Evolutionary conservation across 2,113 vertebrate genomes (phyloP).

Genomic region (Nipponia nippon): DNA sequence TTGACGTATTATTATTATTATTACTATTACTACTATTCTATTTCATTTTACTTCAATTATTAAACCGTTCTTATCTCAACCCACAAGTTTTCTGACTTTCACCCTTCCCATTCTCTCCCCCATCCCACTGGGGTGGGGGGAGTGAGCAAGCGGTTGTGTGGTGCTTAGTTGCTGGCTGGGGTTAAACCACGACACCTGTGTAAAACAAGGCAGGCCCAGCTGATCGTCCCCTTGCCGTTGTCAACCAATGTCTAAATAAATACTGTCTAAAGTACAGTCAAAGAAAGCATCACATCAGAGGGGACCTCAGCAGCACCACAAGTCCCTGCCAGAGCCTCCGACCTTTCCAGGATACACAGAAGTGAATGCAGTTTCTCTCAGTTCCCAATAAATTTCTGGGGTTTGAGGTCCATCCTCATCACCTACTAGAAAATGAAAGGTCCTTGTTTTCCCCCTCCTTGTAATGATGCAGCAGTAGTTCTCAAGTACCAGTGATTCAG

Average conservation of each 20-base stretch:
- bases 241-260: neutral
- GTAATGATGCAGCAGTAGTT: neutral
- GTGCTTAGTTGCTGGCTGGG: too few relatives aligned
- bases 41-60: too few relatives aligned
- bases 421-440: neutral
- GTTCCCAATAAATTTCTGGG: neutral
- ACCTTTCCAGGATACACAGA: neutral
- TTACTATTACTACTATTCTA: too few relatives aligned
- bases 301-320: neutral
- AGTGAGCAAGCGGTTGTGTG: too few relatives aligned
- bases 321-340: neutral
- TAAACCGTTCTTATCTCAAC: too few relatives aligned
- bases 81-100: too few relatives aligned
- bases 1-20: too few relatives aligned
- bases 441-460: accelerated
- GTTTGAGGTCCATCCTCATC: neutral
- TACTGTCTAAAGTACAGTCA: neutral
- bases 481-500: neutral
- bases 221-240: neutral
- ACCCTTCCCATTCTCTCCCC: too few relatives aligned
- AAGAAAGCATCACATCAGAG: neutral
- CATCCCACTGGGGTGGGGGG: too few relatives aligned
- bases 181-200: too few relatives aligned
- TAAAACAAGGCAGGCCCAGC: neutral
- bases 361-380: neutral